Evolutionary conservation across 1,140 invertebrate genomes (phyloP), one percentile per base, ranked within the genome.

Genomic region (Tetramorium alpestre): DNA sequence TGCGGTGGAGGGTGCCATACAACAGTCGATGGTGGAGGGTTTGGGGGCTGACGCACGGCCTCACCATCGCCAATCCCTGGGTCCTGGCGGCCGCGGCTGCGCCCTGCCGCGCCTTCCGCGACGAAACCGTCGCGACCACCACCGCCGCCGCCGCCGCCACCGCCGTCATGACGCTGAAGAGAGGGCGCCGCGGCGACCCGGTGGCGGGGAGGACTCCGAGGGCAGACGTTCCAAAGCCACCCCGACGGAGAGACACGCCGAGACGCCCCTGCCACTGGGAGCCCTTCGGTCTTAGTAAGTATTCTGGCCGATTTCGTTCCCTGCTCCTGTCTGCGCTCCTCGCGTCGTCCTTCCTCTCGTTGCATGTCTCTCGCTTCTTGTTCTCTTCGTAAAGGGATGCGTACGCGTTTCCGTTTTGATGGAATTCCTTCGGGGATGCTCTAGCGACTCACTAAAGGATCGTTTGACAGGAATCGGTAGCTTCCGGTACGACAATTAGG

Each of bases 161-260:
- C 49, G 64, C 82, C 86, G 89, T 86, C 91, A 86, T 75, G 33
- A 33, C 33, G 33, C 33, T 33, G 33, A 87, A 88, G 89, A 82
- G 91, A 82, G 91, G 91, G 90, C 88, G 78, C 84, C 76, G 87
- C 60, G 77, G 81, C 85, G 58, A 84, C 92, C 91, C 80, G 90
- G 95, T 96, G 95, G 94, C 95, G 95, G 95, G 95, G 96, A 95
- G 94, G 94, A 96, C 95, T 96, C 93, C 95, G 95, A 95, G 94
- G 95, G 95, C 94, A 96, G 95, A 95, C 95, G 94, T 95, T 94
- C 88, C 88, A 94, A 95, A 94, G 94, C 94, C 91, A 96, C 95
- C 94, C 95, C 95, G 92, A 96, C 94, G 93, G 92, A 95, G 94
- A 95, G 95, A 94, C 94, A 96, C 92, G 94, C 94, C 93, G 94